Base-by-base conservation (phyloP, 2,888 invertebrate genomes). In the Metalampra italica region DNA sequence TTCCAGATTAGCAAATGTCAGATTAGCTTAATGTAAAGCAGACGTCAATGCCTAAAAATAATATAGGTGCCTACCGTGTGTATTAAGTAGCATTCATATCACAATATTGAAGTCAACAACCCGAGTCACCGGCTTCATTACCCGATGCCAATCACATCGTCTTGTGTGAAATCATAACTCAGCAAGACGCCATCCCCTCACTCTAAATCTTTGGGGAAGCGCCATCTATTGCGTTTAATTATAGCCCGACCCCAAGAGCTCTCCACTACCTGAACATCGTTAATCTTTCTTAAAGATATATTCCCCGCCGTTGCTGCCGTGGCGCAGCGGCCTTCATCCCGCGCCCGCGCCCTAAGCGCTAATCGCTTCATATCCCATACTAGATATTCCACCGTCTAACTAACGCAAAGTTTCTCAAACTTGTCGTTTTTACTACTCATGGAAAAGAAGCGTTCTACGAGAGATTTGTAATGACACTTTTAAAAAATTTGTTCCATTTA, bases 201-300 rank as follows among this genome's bases (percentile, higher is more conserved):
- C 62, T 71, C 77, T 84, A 82, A 86, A 86, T 86, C 88, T 86
- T 84, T 70, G 68, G 82, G 82, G 83, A 82, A 79, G 82, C 74
- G 72, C 82, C 82, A 85, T 86, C 85, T 75, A 84, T 85, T 82
- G 85, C 86, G 84, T 87, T 88, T 89, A 88, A 89, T 89, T 89
- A 89, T 83, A 80, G 73, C 79, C 73, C 80, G 76, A 80, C 79
- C 81, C 83, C 78, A 76, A 68, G 67, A 75, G 71, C 70, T 75
- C 80, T 73, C 68, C 67, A 68, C 68, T 85, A 87, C 87, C 86
- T 88, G 87, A 73, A 76, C 78, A 80, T 87, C 88, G 89, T 89
- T 88, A 89, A 89, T 89, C 88, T 89, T 87, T 88, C 88, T 86
- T 85, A 86, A 86, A 86, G 86, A 88, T 81, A 84, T 87, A 88